A percentile compares a stretch with the other conserved stretches of the same genome.
These are phyloP conservation scores for Proteles cristata DNA, from an alignment of 2,113 vertebrate genomes.

Conservation along the genomic window DNA sequence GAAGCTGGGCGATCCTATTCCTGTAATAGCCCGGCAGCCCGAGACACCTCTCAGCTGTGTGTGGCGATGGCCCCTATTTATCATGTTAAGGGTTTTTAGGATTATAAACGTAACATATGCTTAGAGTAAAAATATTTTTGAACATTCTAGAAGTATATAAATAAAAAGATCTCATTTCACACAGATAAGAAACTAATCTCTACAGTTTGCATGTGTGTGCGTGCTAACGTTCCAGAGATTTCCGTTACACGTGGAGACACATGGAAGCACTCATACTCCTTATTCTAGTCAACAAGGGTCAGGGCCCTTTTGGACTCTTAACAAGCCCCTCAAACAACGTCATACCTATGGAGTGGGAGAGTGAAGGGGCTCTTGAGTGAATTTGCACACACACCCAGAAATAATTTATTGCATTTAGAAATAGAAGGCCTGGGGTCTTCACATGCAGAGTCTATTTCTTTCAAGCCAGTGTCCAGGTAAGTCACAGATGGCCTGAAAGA, in stretches of 20 bases:
- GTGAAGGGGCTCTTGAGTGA: not conserved
- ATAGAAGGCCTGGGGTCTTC: not conserved
- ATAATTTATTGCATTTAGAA: not conserved
- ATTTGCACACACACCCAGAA: not conserved
- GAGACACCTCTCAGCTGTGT: not conserved
- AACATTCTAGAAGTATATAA: constrained; percentile 17
- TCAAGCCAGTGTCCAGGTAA: not conserved
- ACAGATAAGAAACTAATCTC: not conserved
- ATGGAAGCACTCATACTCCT: not conserved
- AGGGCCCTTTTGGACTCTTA: not conserved
- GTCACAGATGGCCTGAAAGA: not conserved
- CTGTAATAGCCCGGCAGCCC: not conserved
- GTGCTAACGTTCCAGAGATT: not conserved
- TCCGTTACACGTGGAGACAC: not conserved
- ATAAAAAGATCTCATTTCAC: not conserved
- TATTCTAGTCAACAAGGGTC: not conserved
- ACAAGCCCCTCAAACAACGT: not conserved
- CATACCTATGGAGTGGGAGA: not conserved
- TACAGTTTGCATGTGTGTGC: not conserved
- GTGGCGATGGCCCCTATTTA: not conserved
- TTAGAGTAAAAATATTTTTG: not conserved
- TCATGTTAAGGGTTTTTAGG: not conserved
- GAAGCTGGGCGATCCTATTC: not conserved
- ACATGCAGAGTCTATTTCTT: not conserved
- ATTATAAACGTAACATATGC: not conserved